A percentile compares a stretch with the other conserved stretches of the same genome.
These are phyloP conservation scores for Phenacoccus solenopsis DNA, from an alignment of 1,140 invertebrate genomes.

Conservation along the genomic window DNA sequence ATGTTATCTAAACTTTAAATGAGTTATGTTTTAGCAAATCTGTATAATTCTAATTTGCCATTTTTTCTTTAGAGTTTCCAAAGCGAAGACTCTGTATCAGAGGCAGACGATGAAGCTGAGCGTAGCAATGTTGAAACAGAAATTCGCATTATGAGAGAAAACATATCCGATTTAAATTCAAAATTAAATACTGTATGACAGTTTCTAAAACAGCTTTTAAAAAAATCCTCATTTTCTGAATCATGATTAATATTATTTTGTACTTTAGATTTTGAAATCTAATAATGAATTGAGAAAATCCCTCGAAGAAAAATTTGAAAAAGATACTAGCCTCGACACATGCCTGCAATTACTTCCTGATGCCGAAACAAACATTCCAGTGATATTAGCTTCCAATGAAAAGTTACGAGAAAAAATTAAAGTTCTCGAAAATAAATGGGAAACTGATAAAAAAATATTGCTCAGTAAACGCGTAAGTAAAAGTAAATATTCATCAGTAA, in stretches of 20 bases:
- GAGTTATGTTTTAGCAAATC: too few relatives aligned
- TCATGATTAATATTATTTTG: too few relatives aligned
- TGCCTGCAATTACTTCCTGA: background rate
- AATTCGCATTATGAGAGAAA: too few relatives aligned
- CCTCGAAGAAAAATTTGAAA: background rate
- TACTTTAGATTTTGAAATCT: background rate
- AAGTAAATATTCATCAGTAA: too few relatives aligned
- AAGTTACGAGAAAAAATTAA: background rate
- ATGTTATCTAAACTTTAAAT: background rate
- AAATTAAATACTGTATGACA: too few relatives aligned
- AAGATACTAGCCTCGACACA: background rate
- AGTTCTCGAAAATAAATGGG: background rate
- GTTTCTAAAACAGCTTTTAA: too few relatives aligned
- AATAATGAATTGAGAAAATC: background rate
- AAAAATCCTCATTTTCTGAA: too few relatives aligned
- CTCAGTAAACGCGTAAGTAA: background rate
- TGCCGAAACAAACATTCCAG: background rate
- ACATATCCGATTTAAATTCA: too few relatives aligned
- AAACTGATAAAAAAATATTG: background rate
- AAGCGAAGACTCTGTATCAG: background rate
- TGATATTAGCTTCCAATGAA: background rate
- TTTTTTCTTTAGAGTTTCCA: background rate
- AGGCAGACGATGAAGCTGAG: background rate
- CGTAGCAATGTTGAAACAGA: background rate
- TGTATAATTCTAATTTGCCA: too few relatives aligned